Conservation (phyloP, 2,113 vertebrate genomes). For the Oreochromis aureus region DNA sequence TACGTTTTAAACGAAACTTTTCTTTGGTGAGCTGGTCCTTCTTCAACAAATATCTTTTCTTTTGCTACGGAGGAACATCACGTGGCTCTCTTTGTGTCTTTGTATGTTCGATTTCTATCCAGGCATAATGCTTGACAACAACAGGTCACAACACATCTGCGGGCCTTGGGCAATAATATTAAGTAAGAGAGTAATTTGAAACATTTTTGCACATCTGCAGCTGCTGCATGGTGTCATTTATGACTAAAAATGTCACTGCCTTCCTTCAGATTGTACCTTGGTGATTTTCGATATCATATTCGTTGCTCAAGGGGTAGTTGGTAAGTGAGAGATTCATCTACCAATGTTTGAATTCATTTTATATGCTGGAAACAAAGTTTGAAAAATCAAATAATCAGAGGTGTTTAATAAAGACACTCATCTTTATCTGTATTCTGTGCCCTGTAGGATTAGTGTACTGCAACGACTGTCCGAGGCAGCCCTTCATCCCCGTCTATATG, state of each 20-base stretch:
- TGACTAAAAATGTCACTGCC: not conserved
- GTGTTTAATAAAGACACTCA: not conserved
- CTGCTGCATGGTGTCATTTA: not conserved
- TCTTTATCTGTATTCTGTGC: not conserved
- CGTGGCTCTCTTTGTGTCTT: not conserved
- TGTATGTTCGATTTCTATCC: not conserved
- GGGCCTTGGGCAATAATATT: not conserved
- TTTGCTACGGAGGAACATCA: not conserved
- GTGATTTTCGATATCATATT: not conserved
- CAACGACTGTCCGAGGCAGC: not conserved
- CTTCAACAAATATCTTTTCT: not conserved
- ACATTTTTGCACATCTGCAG: not conserved
- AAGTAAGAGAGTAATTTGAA: not conserved
- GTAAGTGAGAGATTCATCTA: not conserved
- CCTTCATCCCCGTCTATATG: not conserved
- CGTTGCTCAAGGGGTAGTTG: not conserved
- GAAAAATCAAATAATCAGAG: not conserved
- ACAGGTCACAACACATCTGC: not conserved
- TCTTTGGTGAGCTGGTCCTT: not conserved
- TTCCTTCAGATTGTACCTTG: not conserved
- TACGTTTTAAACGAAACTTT: accelerated
- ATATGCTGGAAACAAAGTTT: not conserved
- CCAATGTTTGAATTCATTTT: not conserved
- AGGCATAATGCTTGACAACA: not conserved
- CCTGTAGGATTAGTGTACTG: not conserved